Evolutionary conservation across 1,140 invertebrate species (phyloP), one percentile per base, ranked within the genome.

Genomic region (Forficula auricularia): DNA sequence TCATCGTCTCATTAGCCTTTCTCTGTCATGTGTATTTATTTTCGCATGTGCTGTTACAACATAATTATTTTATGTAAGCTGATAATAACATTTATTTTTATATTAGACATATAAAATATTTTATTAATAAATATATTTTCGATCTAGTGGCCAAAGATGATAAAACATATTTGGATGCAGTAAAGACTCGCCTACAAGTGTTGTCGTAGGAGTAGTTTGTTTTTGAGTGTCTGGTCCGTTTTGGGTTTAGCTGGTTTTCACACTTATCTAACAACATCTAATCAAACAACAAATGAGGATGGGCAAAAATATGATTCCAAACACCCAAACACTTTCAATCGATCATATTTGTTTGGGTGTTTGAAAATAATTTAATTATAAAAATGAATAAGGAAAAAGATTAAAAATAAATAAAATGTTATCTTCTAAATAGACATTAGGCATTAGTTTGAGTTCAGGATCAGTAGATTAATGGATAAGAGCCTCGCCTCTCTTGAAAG

Each of bases 241-340:
- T 71, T 98, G 47, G 91, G 92, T 38, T 71, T 98, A 49, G 89
- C 94, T 47, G 92, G 94, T 48, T 98, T 98, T 67, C 95, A 98
- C 63, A 96, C 92, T 34, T 98, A 97, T 68, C 74, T 98, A 50
- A 84, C 86, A 44, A 83, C 87, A 37, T 88, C 88, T 51, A 92
- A 97, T 71, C 88, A 96, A 73, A 98, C 95, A 42, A 98, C 95
- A 50, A 98, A 98, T 67, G 94, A 98, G 73, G 92, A 97, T 74
- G 88, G 94, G n/a, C n/a, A n/a, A n/a, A n/a, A n/a, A n/a, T n/a
- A n/a, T n/a, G n/a, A n/a, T n/a, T n/a, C n/a, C n/a, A n/a, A n/a
- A n/a, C n/a, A n/a, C n/a, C n/a, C n/a, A n/a, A n/a, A n/a, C n/a
- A n/a, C n/a, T n/a, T n/a, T n/a, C n/a, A n/a, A n/a, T n/a, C n/a